phyloP scores from a whole-genome alignment of 2,797 vertebrate genomes.

The Amniataba percoides region DNA sequence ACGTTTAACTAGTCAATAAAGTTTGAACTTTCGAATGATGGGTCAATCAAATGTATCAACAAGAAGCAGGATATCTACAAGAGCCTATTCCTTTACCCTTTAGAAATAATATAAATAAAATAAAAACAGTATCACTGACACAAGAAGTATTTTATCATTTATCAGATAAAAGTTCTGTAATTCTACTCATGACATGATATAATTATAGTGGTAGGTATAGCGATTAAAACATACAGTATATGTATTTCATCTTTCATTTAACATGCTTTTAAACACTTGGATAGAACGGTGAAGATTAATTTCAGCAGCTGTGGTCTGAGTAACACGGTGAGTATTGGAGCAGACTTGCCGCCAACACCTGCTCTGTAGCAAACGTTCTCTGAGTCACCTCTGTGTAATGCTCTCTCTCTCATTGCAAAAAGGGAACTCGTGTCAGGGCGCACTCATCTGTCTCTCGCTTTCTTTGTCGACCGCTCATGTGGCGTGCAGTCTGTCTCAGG shows the following conservation, averaged over 20 bases:
- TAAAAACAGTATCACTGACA: background rate
- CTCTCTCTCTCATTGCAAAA: conserved; percentile 32
- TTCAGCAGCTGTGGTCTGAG: conserved; percentile 56
- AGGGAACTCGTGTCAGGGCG: conserved; percentile 35
- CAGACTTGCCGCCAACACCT: conserved; percentile 16
- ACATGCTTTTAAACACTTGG: conserved; percentile 7
- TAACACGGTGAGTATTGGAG: conserved; percentile 26
- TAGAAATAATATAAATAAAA: background rate
- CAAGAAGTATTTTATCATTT: background rate
- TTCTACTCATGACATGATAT: background rate
- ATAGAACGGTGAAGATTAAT: conserved; percentile 26
- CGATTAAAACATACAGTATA: no score
- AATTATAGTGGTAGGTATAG: background rate
- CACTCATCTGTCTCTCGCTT: conserved; percentile 47
- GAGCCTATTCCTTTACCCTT: background rate
- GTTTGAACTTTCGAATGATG: conserved; percentile 22
- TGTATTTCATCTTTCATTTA: background rate
- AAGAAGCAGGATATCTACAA: background rate
- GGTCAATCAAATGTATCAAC: conserved; percentile 2
- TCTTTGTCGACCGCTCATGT: conserved; percentile 44
- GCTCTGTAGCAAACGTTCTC: background rate
- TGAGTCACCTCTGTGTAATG: conserved; percentile 50
- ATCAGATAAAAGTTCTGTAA: background rate
- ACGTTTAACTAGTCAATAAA: conserved; percentile 39
- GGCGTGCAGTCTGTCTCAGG: conserved; percentile 38